Evolutionary conservation across 2,113 vertebrate species (phyloP), one percentile per base, ranked within the genome.

Genomic region (Micronycteris hirsuta): DNA sequence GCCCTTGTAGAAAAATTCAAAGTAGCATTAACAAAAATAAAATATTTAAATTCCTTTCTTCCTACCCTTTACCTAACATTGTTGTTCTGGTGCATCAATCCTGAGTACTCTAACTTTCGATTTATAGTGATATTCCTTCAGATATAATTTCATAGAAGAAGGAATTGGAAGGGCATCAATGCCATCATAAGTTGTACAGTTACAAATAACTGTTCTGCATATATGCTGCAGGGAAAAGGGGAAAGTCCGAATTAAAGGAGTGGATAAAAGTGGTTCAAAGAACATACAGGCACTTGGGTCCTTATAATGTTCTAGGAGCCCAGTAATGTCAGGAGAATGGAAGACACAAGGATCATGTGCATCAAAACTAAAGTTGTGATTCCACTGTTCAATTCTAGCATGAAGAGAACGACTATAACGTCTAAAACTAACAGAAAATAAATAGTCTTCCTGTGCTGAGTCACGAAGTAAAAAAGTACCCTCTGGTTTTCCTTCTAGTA

Each of bases 381-480:
- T 99, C 94, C 99, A 99, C 96, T 99, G 99, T 98, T 99, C 99
- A 63, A 99, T 99, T 96, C 99, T 99, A 0, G 99, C 99, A 0
- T 99, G 99, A 92, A 99, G 99, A 58, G 99, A 99, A 52, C 99
- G 99, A 68, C 99, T 99, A 97, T 99, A 99, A 92, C 99, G 99
- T 9, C 99, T 98, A 95, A 99, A 99, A 98, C 99, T 99, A 92
- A 99, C 99, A 0, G 99, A 99, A 97, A 99, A 99, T 90, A 99
- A 98, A 96, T 99, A 99, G 96, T 99, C 99, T 15, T 99, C 99
- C 94, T 99, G 99, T 84, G 99, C 99, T 16, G 99, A 99, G 97
- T 99, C 99, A 38, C 99, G 96, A 31, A 99, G 98, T 95, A 99
- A 98, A 95, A 99, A 99, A 0, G 99, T 99, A 6, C 99, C 99